Percentiles rank a stretch among this genome's conserved stretches.
Conservation (phyloP, 2,888 invertebrate species). For the Lithosia quadra region DNA sequence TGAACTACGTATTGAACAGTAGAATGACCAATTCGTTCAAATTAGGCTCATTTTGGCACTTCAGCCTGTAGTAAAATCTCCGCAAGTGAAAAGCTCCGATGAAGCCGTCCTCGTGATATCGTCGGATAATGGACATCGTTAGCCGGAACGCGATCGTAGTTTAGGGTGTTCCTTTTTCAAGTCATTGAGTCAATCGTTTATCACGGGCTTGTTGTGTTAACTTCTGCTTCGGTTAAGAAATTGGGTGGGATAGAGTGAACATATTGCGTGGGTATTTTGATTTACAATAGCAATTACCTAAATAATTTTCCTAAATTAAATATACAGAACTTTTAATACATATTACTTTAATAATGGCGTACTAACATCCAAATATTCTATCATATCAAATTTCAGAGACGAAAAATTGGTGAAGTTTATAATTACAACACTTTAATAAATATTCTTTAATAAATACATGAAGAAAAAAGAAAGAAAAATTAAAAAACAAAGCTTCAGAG, state of each 20-base stretch:
- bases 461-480: not conserved
- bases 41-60: conserved; percentile 66
- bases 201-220: conserved; percentile 85
- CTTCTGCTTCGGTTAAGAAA: conserved; percentile 69
- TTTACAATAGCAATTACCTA: too few relatives aligned
- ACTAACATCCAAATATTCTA: not conserved
- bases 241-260: conserved; percentile 57
- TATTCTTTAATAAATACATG: too few relatives aligned
- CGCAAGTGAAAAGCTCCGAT: conserved; percentile 65
- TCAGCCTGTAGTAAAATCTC: conserved; percentile 55
- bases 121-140: conserved; percentile 82
- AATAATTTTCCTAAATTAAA: too few relatives aligned
- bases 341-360: not conserved
- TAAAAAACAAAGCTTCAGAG: not conserved
- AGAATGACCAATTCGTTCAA: conserved; percentile 62
- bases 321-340: too few relatives aligned
- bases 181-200: conserved; percentile 87
- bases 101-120: conserved; percentile 65
- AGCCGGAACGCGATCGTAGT: conserved; percentile 75
- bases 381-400: not conserved
- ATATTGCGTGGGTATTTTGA: not conserved
- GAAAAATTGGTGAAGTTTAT: too few relatives aligned
- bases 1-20: conserved; percentile 39
- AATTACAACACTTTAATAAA: too few relatives aligned
- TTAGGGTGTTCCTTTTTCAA: conserved; percentile 84